Evolutionary conservation across 2,113 vertebrate species (phyloP).

Genomic region (Caloenas nicobarica): DNA sequence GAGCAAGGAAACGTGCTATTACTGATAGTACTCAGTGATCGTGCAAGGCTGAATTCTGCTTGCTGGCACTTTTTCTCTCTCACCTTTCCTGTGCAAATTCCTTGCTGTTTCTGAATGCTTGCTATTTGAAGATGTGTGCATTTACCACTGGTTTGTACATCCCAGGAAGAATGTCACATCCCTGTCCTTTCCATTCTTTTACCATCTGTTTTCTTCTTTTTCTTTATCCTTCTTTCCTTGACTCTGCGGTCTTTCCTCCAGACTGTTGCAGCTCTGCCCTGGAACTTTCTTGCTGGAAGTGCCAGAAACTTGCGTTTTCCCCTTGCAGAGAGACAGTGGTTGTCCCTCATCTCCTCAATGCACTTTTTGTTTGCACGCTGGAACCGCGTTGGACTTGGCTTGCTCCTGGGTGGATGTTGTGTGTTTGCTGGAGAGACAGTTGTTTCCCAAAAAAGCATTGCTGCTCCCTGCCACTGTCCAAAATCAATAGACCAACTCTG

Average conservation of each 20-base stretch:
- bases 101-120: background rate
- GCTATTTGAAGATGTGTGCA: background rate
- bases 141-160: background rate
- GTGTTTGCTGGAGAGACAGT: background rate
- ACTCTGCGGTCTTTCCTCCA: background rate
- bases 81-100: conserved; percentile 39
- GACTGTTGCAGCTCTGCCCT: background rate
- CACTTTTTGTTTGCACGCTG: background rate
- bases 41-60: conserved; percentile 16
- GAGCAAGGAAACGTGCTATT: background rate
- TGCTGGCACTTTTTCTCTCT: background rate
- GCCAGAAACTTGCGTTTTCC: background rate
- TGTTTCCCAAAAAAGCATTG: background rate
- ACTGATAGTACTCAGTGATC: background rate
- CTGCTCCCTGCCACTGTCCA: background rate
- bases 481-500: background rate
- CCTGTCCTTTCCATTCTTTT: background rate
- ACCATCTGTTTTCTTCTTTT: background rate
- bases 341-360: background rate
- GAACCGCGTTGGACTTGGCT: background rate
- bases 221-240: background rate
- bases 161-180: background rate
- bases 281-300: background rate
- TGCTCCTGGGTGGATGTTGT: background rate
- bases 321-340: background rate